Base-by-base conservation (phyloP, 2,113 vertebrate species). In the Pipa parva region DNA sequence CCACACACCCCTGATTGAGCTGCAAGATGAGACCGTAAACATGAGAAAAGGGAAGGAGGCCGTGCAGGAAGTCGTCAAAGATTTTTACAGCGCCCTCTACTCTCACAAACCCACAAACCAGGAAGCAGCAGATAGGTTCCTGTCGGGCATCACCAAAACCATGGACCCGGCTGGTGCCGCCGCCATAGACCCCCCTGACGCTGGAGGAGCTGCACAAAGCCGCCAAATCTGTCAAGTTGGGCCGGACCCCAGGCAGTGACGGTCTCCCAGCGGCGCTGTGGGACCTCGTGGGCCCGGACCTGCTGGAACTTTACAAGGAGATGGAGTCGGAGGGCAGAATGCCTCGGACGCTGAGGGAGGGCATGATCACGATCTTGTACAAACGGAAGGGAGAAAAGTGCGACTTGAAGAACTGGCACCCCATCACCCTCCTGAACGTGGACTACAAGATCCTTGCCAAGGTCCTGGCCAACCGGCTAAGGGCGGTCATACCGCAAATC, bases 181-280 rank as follows among this genome's bases (percentile, higher is more conserved):
- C 6, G n/a, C 24, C 8, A 8, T 20, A 11, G 13, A 52, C 9
- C 15, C 11, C 7, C 26, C 26, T 28, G 13, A n/a, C 7, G 3
- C 13, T 20, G 37, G 27, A 49, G 21, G 37, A 27, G 22, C 5
- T 46, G 22, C 61, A 9, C 20, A 20, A 17, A 50, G 7, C 20
- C 50, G 26, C 20, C 48, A 29, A 28, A 48, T 12, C 10, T 2
- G 5, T 1, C n/a, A n/a, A n/a, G n/a, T n/a, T n/a, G n/a, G 25
- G 28, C 31, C 50, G 20, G 29, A 36, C 62, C 49, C 62, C 18
- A 7, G 63, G 63, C 21, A 20, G 33, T n/a, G 63, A 55, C 22
- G 36, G 31, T 13, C 33, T 65, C n/a, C 33, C 51, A 26, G 33
- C 17, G 1, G 31, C 56, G 37, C 31, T 65, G 21, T 65, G 45